Evolutionary conservation across 2,113 vertebrate species (phyloP), one percentile per base, ranked within the genome.

Genomic region (Dasyprocta punctata): DNA sequence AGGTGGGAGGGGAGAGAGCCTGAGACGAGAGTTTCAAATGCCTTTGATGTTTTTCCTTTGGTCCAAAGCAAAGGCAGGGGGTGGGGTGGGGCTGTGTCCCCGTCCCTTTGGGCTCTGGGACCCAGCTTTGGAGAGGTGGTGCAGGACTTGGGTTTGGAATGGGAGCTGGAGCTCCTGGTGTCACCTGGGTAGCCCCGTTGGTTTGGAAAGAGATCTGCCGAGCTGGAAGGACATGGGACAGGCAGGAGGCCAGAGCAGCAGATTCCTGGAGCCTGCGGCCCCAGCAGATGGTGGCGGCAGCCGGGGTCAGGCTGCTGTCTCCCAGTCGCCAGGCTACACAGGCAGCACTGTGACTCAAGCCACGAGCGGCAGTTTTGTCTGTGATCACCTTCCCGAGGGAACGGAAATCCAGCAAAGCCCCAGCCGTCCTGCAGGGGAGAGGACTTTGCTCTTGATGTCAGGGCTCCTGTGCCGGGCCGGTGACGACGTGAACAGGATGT

Each of bases 31-130:
- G 58, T 78, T 94, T 92, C 56, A 82, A 44, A 77, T 77, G 93
- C 63, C 10, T 97, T 60, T 95, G 91, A 85, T 85, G 89, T 75
- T 80, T 52, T 4, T 41, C 41, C 93, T 95, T 85, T 38, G 63
- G 86, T 36, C 41, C 75, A 44, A 38, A 89, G 92, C 73, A 84
- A 63, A 67, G 80, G 60, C 52, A 12, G 30, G 36, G 60, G 12
- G 36, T 14, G 28, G 33, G 14, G 44, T 1, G 2, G 41, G 7
- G 52, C 52, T 49, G 22, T 26, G 36, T 63, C 36, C 3, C 1
- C 0, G 13, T 30, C 20, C 44, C 28, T 22, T 0, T 2, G 58
- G 60, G 60, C 3, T 11, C 33, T 10, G 65, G 80, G 49, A 9
- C 61, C 52, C 44, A 4, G 13, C 16, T 52, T 19, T 60, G 75